Conservation (phyloP, 2,113 vertebrate genomes). For the human (Homo sapiens) region DNA sequence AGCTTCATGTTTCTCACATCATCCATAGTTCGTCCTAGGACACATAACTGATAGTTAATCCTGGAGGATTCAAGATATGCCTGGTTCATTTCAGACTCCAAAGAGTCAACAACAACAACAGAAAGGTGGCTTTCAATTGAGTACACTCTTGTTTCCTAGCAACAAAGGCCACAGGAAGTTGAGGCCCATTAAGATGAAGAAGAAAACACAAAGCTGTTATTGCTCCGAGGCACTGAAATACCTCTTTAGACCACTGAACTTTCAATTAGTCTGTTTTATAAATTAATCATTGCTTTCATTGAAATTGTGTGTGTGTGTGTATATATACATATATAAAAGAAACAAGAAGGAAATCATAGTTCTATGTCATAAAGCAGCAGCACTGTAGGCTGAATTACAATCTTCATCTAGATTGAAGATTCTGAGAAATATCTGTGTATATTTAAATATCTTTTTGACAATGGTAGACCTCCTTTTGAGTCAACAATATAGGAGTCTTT, state of each 20-base stretch:
- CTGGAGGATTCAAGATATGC: neutral
- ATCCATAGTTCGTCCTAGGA: neutral
- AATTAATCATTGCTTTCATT: constrained; percentile 64
- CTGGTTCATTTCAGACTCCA: constrained; percentile 41
- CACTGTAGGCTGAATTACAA: constrained; percentile 4
- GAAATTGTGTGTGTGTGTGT: neutral
- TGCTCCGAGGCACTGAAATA: constrained; percentile 57
- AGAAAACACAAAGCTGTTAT: constrained; percentile 51
- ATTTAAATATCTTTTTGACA: constrained; percentile 54
- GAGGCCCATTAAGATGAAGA: constrained; percentile 63
- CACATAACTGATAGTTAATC: neutral
- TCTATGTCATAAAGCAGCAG: constrained; percentile 48
- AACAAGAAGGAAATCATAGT: constrained; percentile 34
- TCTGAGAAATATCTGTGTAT: constrained; percentile 38
- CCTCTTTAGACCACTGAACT: constrained; percentile 43
- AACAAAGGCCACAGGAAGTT: constrained; percentile 75
- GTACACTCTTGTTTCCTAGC: constrained; percentile 77
- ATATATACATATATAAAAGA: neutral
- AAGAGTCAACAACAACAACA: constrained; percentile 20
- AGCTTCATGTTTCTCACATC: neutral
- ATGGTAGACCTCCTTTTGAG: constrained; percentile 17
- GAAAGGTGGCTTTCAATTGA: constrained; percentile 50
- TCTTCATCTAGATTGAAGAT: constrained; percentile 10
- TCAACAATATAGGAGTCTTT: constrained; percentile 44
- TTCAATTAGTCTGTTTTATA: constrained; percentile 59